A percentile compares a stretch with the other conserved stretches of the same genome.
Evolutionary conservation across 2,113 vertebrate species (phyloP).

Genomic region (Apus apus): DNA sequence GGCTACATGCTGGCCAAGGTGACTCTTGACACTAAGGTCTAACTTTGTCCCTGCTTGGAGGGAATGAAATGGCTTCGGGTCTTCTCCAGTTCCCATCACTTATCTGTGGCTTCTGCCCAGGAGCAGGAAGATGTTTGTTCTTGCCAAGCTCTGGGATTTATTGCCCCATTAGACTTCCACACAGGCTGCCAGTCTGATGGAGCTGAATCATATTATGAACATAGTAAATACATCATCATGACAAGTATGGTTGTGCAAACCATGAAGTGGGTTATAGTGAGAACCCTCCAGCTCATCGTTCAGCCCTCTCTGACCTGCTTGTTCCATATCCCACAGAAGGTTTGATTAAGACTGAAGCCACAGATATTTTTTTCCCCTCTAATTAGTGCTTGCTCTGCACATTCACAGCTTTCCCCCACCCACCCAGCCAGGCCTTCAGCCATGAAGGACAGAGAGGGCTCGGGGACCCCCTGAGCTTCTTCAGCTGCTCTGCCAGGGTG

Average conservation of each 20-base stretch:
- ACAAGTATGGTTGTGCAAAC: background rate
- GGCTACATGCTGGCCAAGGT: background rate
- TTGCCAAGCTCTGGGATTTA: background rate
- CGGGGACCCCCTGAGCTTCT: background rate
- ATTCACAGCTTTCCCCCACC: background rate
- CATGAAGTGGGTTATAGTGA: background rate
- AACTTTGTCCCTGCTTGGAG: background rate
- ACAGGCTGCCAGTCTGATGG: background rate
- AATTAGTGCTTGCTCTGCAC: background rate
- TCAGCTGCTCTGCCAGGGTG: background rate
- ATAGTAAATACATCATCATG: background rate
- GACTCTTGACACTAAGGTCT: rapidly evolving
- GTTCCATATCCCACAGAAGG: background rate
- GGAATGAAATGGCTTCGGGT: background rate
- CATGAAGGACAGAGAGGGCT: background rate
- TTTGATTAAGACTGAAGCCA: background rate
- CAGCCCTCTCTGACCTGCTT: background rate
- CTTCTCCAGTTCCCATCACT: background rate
- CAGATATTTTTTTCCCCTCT: background rate
- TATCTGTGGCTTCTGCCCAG: background rate
- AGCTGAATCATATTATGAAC: background rate
- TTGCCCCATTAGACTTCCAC: background rate
- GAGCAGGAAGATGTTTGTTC: background rate
- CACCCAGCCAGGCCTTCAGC: rapidly evolving
- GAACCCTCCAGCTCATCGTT: background rate